Base-by-base conservation (phyloP, 2,113 vertebrate species). In the Miniopterus natalensis region DNA sequence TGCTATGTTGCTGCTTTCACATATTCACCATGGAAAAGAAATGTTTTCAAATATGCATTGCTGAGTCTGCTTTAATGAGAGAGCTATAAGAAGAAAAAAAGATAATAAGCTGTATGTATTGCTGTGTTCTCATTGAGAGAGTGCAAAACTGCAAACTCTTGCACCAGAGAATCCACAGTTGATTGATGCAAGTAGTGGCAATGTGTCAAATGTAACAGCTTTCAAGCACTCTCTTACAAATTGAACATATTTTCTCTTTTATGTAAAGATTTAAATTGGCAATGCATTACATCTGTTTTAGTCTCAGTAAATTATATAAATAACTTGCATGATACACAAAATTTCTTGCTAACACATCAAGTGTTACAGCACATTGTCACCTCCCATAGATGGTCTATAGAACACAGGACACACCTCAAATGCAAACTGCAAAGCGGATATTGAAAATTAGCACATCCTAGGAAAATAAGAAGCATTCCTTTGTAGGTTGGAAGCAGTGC, bases 151-250 rank as follows among this genome's bases (percentile, higher is more conserved):
- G 90, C 94, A 98, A 96, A 96, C 85, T 71, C 95, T 97, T 96
- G 92, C 68, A 81, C 71, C 97, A 97, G 92, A 95, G 96, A 96
- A 94, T 92, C 92, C 87, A 71, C 68, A 94, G 71, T 84, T 98
- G 97, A 97, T 96, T 96, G 96, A 98, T 98, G 97, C 89, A 96
- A 98, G 77, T 96, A 94, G 96, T 97, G 97, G 95, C 98, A 97
- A 97, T 97, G 92, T 98, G 97, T 98, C 97, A 98, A 98, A 97
- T 95, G 68, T 95, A 98, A 97, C 96, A 98, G 97, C 96, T 97
- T 97, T 97, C 95, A 96, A 97, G 97, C 97, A 98, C 74, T 93
- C 77, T 97, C 97, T 98, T 97, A 92, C 96, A 97, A 98, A 98
- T 95, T 91, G 92, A 95, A 97, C 96, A 96, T 96, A 97, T 95